These are phyloP conservation scores for Drosophila prosaltans DNA, from an alignment of 1,140 invertebrate species.

Conservation along the genomic window DNA sequence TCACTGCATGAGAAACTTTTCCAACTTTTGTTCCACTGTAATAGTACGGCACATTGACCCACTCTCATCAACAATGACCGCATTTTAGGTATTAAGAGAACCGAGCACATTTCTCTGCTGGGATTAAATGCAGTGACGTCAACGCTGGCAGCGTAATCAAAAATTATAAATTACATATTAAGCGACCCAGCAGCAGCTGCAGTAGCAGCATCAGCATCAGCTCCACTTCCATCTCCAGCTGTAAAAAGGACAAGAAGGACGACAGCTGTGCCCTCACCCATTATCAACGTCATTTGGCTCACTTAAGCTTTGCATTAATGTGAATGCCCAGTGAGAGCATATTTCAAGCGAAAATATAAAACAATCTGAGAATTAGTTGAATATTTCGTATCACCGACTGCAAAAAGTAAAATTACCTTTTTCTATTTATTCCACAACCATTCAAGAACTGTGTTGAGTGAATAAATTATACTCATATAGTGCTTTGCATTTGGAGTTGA, in stretches of 20 bases:
- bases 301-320: slow-evolving; percentile 61
- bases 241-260: not conserved
- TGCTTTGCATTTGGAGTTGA: too few relatives aligned
- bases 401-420: not conserved
- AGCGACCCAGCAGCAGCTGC: slow-evolving; percentile 14
- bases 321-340: not conserved
- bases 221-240: slow-evolving; percentile 4
- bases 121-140: slow-evolving; percentile 51
- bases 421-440: too few relatives aligned
- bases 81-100: slow-evolving; percentile 42
- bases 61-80: slow-evolving; percentile 11
- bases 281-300: slow-evolving; percentile 57
- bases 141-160: slow-evolving; percentile 51
- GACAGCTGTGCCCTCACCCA: slow-evolving; percentile 14
- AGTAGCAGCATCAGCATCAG: not conserved
- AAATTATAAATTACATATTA: slow-evolving; percentile 64
- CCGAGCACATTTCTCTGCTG: slow-evolving; percentile 44
- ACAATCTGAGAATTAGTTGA: not conserved
- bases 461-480: too few relatives aligned
- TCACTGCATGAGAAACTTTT: too few relatives aligned
- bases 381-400: not conserved
- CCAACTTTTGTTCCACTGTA: not conserved
- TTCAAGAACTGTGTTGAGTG: too few relatives aligned
- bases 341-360: too few relatives aligned
- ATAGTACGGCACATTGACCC: not conserved